Percentiles rank a stretch among this genome's conserved stretches.
Evolutionary conservation across 2,113 vertebrate genomes (phyloP).

Genomic region (Scomber scombrus): DNA sequence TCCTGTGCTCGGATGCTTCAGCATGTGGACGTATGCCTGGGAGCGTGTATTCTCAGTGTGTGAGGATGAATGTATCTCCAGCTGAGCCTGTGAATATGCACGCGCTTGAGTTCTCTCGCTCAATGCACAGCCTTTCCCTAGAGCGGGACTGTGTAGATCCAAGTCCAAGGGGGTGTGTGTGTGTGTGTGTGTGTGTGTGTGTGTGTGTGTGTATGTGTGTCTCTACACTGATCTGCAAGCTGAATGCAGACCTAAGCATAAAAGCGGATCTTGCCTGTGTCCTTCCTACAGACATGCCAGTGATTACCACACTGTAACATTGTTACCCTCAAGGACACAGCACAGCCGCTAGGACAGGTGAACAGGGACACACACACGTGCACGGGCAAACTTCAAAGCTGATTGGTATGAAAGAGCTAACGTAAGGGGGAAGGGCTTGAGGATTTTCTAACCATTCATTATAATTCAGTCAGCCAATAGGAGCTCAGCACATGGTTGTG

Average conservation of each 20-base stretch:
- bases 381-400: slow-evolving; percentile 27
- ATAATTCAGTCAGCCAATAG: slow-evolving; percentile 47
- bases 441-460: slow-evolving; percentile 47
- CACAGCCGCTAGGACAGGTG: slow-evolving; percentile 56
- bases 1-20: slow-evolving; percentile 62
- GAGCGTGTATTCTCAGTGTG: slow-evolving; percentile 53
- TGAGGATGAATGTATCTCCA: slow-evolving; percentile 50
- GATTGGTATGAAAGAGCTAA: slow-evolving; percentile 37
- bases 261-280: slow-evolving; percentile 76
- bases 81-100: slow-evolving; percentile 64
- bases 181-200: slow-evolving; percentile 41
- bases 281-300: slow-evolving; percentile 66
- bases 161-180: slow-evolving; percentile 33
- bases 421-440: slow-evolving; percentile 35
- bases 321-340: slow-evolving; percentile 53
- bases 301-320: slow-evolving; percentile 70
- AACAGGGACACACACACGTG: slow-evolving; percentile 10
- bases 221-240: slow-evolving; percentile 61
- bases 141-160: slow-evolving; percentile 48
- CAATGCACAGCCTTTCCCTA: slow-evolving; percentile 65
- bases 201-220: slow-evolving; percentile 31
- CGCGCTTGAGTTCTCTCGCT: slow-evolving; percentile 59
- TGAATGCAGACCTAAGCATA: slow-evolving; percentile 83
- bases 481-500: slow-evolving; percentile 10
- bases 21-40: slow-evolving; percentile 60